Conservation (phyloP, 2,888 invertebrate genomes). For the Pelosia muscerda region DNA sequence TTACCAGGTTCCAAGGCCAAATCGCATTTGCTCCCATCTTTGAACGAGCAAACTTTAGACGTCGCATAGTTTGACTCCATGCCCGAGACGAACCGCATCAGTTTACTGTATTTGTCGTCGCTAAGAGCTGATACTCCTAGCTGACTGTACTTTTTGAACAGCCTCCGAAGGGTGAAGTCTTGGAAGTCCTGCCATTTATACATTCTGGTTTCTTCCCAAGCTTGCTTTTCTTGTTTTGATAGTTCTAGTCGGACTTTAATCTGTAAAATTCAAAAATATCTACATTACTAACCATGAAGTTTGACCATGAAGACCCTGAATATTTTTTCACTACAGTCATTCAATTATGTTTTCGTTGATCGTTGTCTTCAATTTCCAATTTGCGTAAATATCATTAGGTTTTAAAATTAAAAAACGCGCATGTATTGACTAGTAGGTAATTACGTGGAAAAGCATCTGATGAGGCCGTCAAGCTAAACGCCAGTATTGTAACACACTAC, state of each 20-base stretch:
- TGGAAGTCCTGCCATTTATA: conserved; percentile 91
- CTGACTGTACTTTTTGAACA: conserved; percentile 91
- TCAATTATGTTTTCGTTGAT: no score
- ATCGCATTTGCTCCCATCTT: conserved; percentile 88
- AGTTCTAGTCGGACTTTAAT: conserved; percentile 75
- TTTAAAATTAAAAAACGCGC: no score
- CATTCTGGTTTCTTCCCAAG: conserved; percentile 89
- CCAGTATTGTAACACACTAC: no score
- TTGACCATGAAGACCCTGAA: no score
- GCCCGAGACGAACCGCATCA: conserved; percentile 88
- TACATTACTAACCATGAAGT: no score
- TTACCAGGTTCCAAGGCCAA: conserved; percentile 91
- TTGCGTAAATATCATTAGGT: no score
- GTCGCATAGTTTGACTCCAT: conserved; percentile 93
- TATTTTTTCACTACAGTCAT: no score
- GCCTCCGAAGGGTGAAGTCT: conserved; percentile 89
- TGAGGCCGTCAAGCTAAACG: no score
- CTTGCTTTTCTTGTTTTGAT: conserved; percentile 86
- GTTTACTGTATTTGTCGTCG: conserved; percentile 88
- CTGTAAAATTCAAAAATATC: conserved; percentile 56
- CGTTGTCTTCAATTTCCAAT: no score
- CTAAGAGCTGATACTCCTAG: conserved; percentile 91
- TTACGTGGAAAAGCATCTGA: no score
- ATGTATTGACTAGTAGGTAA: no score
- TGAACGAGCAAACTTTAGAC: conserved; percentile 92